These are phyloP conservation scores for Cyrtodaria siliqua DNA, from an alignment of 2,888 invertebrate genomes.

Conservation along the genomic window DNA sequence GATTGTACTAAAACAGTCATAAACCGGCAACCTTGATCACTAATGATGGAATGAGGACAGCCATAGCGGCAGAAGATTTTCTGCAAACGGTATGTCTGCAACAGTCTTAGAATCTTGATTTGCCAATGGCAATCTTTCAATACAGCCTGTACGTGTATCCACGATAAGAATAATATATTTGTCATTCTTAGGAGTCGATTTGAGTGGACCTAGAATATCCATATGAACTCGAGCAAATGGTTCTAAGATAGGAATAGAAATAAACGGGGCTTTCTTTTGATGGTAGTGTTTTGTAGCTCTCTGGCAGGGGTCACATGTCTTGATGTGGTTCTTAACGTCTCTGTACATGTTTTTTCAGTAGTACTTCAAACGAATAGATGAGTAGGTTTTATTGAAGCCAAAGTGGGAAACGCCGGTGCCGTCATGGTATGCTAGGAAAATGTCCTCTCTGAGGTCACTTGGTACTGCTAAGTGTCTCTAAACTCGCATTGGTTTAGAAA, in stretches of 20 bases:
- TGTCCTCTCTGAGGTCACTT: constrained; percentile 13
- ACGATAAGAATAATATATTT: constrained; percentile 40
- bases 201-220: constrained; percentile 36
- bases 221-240: constrained; percentile 32
- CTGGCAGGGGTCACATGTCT: constrained; percentile 32
- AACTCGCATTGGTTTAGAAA: not conserved
- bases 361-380: constrained; percentile 26
- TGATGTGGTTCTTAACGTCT: constrained; percentile 28
- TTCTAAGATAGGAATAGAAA: constrained; percentile 17
- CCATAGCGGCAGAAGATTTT: constrained; percentile 42
- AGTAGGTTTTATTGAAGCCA: constrained; percentile 30
- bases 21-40: constrained; percentile 34
- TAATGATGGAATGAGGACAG: constrained; percentile 24
- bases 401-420: constrained; percentile 29
- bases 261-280: constrained; percentile 4
- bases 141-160: constrained; percentile 27
- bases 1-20: constrained; percentile 27
- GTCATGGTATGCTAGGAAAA: constrained; percentile 50
- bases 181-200: not conserved
- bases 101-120: constrained; percentile 30
- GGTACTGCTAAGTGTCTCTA: constrained; percentile 40
- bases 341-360: constrained; percentile 36
- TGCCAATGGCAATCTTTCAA: constrained; percentile 36
- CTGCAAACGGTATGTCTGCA: constrained; percentile 13
- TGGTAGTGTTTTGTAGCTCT: constrained; percentile 8